These are phyloP conservation scores for Agapornis canus DNA, from an alignment of 2,797 vertebrate species.

Conservation along the genomic window DNA sequence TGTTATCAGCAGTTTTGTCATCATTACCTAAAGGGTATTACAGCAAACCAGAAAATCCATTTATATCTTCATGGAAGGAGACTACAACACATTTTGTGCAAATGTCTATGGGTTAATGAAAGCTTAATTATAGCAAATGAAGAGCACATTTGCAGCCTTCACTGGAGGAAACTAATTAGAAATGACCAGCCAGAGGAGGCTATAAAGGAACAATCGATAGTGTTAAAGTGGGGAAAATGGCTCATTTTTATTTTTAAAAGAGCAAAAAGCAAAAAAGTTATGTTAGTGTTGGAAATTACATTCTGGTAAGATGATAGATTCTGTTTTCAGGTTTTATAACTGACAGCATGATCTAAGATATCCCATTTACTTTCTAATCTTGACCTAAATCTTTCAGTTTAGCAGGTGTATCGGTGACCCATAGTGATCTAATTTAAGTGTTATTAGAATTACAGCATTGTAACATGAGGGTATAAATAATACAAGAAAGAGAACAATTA, in stretches of 20 bases:
- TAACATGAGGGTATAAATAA: slow-evolving; percentile 10
- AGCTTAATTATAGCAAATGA: slow-evolving; percentile 45
- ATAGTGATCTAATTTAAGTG: slow-evolving; percentile 1
- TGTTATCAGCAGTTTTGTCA: not conserved
- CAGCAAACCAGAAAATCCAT: not conserved
- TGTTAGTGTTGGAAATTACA: not conserved
- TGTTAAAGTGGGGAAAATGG: not conserved
- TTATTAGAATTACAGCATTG: not conserved
- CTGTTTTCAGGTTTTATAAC: not conserved
- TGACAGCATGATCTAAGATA: not conserved
- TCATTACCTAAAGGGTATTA: not conserved
- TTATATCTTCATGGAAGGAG: not conserved
- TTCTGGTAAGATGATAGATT: not conserved
- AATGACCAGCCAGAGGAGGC: not conserved
- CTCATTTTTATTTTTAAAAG: not conserved
- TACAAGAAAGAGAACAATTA: slow-evolving; percentile 47
- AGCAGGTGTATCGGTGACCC: not conserved
- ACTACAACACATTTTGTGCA: not conserved
- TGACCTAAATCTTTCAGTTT: not conserved
- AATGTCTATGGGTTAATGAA: slow-evolving; percentile 29
- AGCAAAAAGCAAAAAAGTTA: not conserved
- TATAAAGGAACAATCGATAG: slow-evolving; percentile 36
- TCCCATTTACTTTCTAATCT: not conserved
- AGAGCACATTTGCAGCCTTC: not conserved
- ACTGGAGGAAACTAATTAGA: slow-evolving; percentile 1